Evolutionary conservation across 2,888 invertebrate genomes (phyloP), one percentile per base, ranked within the genome.

Genomic region (Sisyra terminalis): DNA sequence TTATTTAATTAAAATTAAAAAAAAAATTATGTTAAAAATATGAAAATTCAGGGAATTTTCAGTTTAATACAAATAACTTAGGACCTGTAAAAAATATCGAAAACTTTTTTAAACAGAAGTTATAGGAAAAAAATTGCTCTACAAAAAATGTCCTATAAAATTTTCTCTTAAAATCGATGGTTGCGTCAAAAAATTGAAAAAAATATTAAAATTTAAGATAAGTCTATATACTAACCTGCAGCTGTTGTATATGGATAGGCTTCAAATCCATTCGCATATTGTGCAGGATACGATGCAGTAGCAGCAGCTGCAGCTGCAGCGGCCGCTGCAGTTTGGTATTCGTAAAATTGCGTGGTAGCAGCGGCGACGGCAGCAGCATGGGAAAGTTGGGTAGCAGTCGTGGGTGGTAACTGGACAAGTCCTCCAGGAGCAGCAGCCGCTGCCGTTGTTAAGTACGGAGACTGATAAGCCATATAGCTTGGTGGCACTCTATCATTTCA

Each of bases 311-410:
- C 81, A 3, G 79, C 79, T 0, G 78, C 77, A 10, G 76, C 76
- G 6, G 67, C 68, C 24, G 66, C 67, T n/a, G 69, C 73, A 52
- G 73, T 74, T 55, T 84, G 84, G 61, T 85, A 84, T 65, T 84
- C 83, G 57, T 84, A 84, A 56, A 84, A 75, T 56, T 85, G 81
- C 53, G 79, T 78, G 39, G 71, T 67, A n/a, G 82, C 83, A 1
- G 83, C 83, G 9, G 82, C 82, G 43, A 83, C 71, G 0, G 82
- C 82, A 7, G 82, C 81, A 1, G 81, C 81, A 56, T 79, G 79
- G 53, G 75, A 75, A 53, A 79, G 60, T 55, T 78, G 79, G 18
- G 67, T 62, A 24, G 69, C 64, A 46, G 75, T 77, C 52, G 78
- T 64, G 51, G 78, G 77, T 17, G 78, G 77, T 18, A 41, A 4